Evolutionary conservation across 2,888 invertebrate genomes (phyloP).

Genomic region (Argyresthia albistria): DNA sequence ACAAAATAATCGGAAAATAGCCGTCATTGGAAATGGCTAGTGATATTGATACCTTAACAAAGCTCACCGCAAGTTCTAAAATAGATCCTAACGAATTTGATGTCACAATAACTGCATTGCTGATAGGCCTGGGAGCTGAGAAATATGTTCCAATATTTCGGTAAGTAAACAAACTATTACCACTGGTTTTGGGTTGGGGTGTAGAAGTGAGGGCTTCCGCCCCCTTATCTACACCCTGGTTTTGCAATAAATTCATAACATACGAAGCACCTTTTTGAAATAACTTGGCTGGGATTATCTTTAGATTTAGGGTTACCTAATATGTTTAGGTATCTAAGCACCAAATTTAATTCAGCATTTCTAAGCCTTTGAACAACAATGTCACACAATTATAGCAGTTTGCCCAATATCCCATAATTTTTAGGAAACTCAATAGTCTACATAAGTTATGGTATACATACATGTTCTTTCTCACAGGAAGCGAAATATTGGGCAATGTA

Average conservation of each 20-base stretch:
- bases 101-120: slow-evolving; percentile 44
- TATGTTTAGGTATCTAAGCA: no score
- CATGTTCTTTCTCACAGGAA: slow-evolving; percentile 23
- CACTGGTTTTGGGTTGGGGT: no score
- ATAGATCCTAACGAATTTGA: slow-evolving; percentile 52
- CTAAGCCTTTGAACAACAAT: not conserved
- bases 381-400: not conserved
- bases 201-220: no score
- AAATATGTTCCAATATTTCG: slow-evolving; percentile 55
- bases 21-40: not conserved
- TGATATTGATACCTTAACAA: not conserved
- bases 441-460: no score
- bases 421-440: not conserved
- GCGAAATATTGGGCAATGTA: slow-evolving; percentile 53
- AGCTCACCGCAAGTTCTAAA: slow-evolving; percentile 12
- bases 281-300: not conserved
- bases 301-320: no score
- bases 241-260: no score
- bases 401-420: not conserved
- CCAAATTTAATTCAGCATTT: no score
- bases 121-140: slow-evolving; percentile 50
- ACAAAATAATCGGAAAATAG: no score
- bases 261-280: no score
- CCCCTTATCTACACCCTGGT: no score
- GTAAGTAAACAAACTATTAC: slow-evolving; percentile 21